Evolutionary conservation across 2,888 invertebrate genomes (phyloP).

Genomic region (Margaritifera margaritifera): DNA sequence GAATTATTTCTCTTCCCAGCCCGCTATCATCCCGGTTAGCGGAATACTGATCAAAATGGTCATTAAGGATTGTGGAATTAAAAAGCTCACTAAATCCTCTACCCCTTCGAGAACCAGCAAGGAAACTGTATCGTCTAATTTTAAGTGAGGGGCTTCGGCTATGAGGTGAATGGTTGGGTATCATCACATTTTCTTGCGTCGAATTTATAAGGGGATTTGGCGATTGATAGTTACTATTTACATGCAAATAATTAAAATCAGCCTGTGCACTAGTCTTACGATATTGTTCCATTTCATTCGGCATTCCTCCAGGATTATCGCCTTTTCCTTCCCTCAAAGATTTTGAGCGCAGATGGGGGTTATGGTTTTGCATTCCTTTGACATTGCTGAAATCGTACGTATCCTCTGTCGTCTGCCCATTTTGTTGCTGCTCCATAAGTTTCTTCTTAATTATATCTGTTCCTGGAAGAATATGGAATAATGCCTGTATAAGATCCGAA

Average conservation of each 20-base stretch:
- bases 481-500: no score
- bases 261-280: slow-evolving; percentile 40
- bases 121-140: slow-evolving; percentile 66
- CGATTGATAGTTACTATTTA: slow-evolving; percentile 36
- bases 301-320: slow-evolving; percentile 29
- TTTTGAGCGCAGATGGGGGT: slow-evolving; percentile 60
- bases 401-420: slow-evolving; percentile 46
- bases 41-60: slow-evolving; percentile 72
- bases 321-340: slow-evolving; percentile 46
- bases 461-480: slow-evolving; percentile 41
- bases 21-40: slow-evolving; percentile 65
- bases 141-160: slow-evolving; percentile 63
- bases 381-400: slow-evolving; percentile 58
- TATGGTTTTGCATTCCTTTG: slow-evolving; percentile 60
- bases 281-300: neutral
- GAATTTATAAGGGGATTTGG: slow-evolving; percentile 38
- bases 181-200: slow-evolving; percentile 45
- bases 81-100: slow-evolving; percentile 67
- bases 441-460: slow-evolving; percentile 68
- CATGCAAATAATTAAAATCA: slow-evolving; percentile 39
- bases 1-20: slow-evolving; percentile 56
- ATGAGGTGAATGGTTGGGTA: slow-evolving; percentile 53
- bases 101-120: slow-evolving; percentile 65
- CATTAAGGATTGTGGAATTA: slow-evolving; percentile 69
- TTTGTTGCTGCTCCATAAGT: slow-evolving; percentile 52